These are phyloP conservation scores for Onychomys leucogaster DNA, from an alignment of 2,797 vertebrate genomes.

Conservation along the genomic window DNA sequence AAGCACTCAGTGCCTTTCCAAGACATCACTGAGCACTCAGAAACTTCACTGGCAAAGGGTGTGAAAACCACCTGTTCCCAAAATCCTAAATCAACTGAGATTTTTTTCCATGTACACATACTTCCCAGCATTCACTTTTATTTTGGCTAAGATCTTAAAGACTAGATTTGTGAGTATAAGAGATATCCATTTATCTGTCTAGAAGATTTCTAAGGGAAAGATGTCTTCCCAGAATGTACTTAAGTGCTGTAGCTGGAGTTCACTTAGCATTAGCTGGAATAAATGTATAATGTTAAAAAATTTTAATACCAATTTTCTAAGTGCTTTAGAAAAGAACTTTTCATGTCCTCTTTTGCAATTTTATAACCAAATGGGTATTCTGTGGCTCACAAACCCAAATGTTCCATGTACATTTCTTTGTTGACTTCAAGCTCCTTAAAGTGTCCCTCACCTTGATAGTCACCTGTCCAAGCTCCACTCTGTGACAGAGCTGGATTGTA, in stretches of 20 bases:
- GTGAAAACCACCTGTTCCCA: not conserved
- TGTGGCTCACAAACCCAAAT: not conserved
- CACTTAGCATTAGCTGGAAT: not conserved
- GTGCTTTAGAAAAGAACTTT: slow-evolving; percentile 47
- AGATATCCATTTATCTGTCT: not conserved
- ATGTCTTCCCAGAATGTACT: not conserved
- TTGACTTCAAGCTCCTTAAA: not conserved
- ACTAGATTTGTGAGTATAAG: not conserved
- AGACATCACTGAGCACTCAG: fast-evolving
- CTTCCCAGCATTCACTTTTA: not conserved
- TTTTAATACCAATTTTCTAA: slow-evolving; percentile 54
- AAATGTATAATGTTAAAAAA: slow-evolving; percentile 3
- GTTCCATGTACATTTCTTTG: too few relatives aligned
- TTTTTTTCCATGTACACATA: not conserved
- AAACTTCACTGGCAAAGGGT: not conserved
- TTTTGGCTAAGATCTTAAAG: not conserved
- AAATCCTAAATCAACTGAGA: not conserved
- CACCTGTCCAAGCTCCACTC: not conserved
- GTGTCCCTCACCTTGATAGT: not conserved
- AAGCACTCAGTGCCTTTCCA: not conserved
- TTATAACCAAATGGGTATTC: not conserved
- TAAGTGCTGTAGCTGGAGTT: not conserved
- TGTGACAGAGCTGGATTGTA: not conserved
- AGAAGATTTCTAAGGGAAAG: not conserved
- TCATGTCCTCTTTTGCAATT: slow-evolving; percentile 10